Conservation (phyloP, 2,113 vertebrate genomes). For the Campylomormyrus numenius region DNA sequence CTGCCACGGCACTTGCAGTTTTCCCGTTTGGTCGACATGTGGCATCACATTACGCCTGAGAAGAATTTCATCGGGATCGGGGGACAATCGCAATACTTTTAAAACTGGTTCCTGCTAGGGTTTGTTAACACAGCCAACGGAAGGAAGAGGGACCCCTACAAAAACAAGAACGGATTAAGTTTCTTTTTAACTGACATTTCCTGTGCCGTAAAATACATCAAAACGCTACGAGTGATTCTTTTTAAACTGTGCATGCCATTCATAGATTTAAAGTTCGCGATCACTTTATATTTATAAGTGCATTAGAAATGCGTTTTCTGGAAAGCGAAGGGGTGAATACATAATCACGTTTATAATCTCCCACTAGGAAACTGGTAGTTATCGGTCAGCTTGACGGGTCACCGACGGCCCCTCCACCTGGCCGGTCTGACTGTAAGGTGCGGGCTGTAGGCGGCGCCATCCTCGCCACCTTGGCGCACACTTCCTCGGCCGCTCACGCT, state of each 20-base stretch:
- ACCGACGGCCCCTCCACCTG: background rate
- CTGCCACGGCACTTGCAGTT: background rate
- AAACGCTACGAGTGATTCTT: background rate
- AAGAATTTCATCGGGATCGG: background rate
- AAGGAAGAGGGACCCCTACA: background rate
- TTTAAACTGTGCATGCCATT: background rate
- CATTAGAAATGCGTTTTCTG: background rate
- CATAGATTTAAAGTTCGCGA: background rate
- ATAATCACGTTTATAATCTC: background rate
- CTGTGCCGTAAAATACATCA: background rate
- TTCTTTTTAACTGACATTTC: background rate
- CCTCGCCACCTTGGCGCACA: background rate
- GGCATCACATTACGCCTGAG: background rate
- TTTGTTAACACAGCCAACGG: background rate
- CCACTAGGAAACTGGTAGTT: background rate
- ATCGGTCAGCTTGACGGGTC: background rate
- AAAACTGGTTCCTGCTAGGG: background rate
- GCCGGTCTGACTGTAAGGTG: background rate
- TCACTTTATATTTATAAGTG: background rate
- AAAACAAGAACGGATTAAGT: background rate
- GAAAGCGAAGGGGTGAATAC: background rate
- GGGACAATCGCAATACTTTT: background rate
- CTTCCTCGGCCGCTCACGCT: background rate
- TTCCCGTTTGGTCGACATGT: background rate
- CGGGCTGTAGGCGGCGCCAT: slow-evolving; percentile 19